Evolutionary conservation across 2,113 vertebrate genomes (phyloP).

Genomic region (Pedetes capensis): DNA sequence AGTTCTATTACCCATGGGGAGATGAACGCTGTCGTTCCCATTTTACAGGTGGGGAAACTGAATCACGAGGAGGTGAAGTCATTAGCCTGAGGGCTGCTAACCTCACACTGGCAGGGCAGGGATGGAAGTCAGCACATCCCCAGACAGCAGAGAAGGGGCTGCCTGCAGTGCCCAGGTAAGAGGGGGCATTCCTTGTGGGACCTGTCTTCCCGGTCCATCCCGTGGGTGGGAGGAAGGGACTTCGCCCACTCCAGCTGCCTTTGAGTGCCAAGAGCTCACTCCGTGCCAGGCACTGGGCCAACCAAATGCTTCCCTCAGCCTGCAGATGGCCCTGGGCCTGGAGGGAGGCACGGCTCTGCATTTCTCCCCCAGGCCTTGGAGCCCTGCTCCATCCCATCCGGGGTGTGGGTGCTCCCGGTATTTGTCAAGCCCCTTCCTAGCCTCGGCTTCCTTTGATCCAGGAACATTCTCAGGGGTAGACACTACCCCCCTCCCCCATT

Average conservation of each 20-base stretch:
- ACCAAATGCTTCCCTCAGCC: neutral
- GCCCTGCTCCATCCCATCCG: neutral
- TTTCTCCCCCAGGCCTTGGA: neutral
- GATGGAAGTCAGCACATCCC: neutral
- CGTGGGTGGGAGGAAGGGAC: neutral
- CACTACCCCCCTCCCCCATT: too few species aligned
- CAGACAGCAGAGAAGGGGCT: neutral
- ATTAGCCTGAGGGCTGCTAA: neutral
- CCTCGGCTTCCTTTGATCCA: neutral
- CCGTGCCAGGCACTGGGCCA: neutral
- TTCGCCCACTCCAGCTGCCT: neutral
- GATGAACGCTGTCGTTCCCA: neutral
- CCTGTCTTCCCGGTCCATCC: neutral
- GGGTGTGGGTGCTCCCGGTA: neutral
- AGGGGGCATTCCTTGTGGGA: rapidly evolving
- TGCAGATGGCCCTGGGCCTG: neutral
- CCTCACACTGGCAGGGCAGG: neutral
- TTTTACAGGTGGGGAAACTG: constrained; percentile 10
- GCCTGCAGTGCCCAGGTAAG: neutral
- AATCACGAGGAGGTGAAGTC: neutral
- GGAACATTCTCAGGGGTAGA: neutral
- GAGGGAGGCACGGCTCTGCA: neutral
- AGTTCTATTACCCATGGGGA: neutral
- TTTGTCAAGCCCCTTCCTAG: neutral
- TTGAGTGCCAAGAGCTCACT: neutral